phyloP scores from a whole-genome alignment of 2,113 vertebrate genomes.

The Myiozetetes cayanensis region DNA sequence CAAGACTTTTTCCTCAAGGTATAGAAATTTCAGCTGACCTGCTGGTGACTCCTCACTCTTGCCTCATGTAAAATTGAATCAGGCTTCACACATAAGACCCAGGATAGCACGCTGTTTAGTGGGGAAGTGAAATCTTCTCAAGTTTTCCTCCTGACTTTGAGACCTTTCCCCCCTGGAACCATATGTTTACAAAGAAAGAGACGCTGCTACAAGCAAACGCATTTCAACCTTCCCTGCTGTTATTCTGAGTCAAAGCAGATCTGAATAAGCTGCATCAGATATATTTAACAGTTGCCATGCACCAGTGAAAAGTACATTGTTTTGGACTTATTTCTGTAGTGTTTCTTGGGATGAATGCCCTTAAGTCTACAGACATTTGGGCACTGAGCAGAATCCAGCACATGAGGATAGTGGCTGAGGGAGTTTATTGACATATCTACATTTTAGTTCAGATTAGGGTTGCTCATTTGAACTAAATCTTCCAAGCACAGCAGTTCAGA shows the following conservation, averaged over 20 bases:
- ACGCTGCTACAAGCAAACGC: not conserved
- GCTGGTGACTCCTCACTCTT: not conserved
- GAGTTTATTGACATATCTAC: not conserved
- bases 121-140: not conserved
- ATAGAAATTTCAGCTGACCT: not conserved
- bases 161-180: not conserved
- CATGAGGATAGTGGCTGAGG: not conserved
- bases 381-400: not conserved
- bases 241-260: not conserved
- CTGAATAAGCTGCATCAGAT: not conserved
- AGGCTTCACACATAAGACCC: not conserved
- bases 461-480: not conserved
- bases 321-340: not conserved
- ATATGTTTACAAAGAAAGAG: not conserved
- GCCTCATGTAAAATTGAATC: not conserved
- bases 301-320: not conserved
- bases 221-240: not conserved
- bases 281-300: not conserved
- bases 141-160: not conserved
- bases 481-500: not conserved
- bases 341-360: not conserved
- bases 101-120: fast-evolving
- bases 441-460: not conserved
- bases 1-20: not conserved
- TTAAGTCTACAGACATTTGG: not conserved